Evolutionary conservation across 2,113 vertebrate species (phyloP), one percentile per base, ranked within the genome.

Genomic region (Chionodraco myersi): DNA sequence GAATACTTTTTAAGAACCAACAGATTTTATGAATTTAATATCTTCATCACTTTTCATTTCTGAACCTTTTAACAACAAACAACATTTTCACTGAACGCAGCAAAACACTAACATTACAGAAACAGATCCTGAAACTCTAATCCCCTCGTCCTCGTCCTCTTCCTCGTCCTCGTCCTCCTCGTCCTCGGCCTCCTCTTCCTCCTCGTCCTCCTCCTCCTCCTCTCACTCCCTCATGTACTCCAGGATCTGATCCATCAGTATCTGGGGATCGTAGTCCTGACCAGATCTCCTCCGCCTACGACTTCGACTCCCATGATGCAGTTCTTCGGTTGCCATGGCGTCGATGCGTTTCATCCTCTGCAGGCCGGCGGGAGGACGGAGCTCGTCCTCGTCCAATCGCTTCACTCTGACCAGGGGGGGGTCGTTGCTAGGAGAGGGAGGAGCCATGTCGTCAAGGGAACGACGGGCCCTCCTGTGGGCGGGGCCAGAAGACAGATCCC

Each of bases 281-380:
- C 26, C 47, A 0, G 79, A 71, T 86, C 91, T 88, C 79, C 91
- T 89, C 41, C 77, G 88, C 30, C 30, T 30, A 69, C 94, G 89
- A 79, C 87, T 88, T 21, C 13, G 83, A 74, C 87, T 92, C 49
- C 81, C 88, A 23, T 77, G 80, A 45, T 89, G 76, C 48, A 80
- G 81, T 84, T 90, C 89, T 61, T 88, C 77, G 26, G 75, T 68
- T 83, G 64, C 75, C 62, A 84, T 79, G 64, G 81, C 72, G 49
- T 95, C 86, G 18, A 95, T 89, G 51, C 93, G 93, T 79, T 95
- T 95, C 87, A 93, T 95, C 71, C 92, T 91, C 89, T 95, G 94
- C 54, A 94, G 88, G 18, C 83, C 91, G 1, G 59, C 44, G 1
- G 89, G 79, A 6, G 69, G 62, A 66, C 2, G 86, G 51, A 75